Evolutionary conservation across 2,797 vertebrate species (phyloP), one percentile per base, ranked within the genome.

Genomic region (Borostomias antarcticus): DNA sequence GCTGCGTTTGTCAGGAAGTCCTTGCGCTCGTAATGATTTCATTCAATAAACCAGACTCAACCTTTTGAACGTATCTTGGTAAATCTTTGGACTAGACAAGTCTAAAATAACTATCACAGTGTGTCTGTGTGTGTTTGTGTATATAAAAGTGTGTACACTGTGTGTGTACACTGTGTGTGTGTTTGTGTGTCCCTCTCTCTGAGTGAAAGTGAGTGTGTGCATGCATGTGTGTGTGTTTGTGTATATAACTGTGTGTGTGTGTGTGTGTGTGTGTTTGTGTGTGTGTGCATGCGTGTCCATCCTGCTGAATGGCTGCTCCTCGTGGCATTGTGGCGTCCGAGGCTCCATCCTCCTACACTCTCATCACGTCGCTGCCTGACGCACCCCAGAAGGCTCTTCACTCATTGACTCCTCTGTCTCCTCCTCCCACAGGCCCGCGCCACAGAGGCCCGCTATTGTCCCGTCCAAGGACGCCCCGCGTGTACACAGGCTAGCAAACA

Each of bases 351-450:
- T 93, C 91, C 90, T 88, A 91, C 91, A 80, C 82, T 56, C 85
- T 82, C 78, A 78, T 84, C 80, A 83, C 82, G 76, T 87, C 81
- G n/a, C 81, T 81, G 68, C 81, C 32, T 90, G 90, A 92, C 88
- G 90, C 87, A 87, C 87, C 86, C 81, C 85, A 80, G 77, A 91
- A 86, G 87, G 87, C 91, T 91, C 91, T 87, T 92, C 92, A 92
- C 86, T 92, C 90, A 89, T 91, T 90, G 89, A 91, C 86, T 91
- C 84, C 70, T 89, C 86, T 90, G 90, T 89, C 76, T 82, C 77
- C 81, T 88, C 90, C 92, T 89, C 91, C 92, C 92, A 92, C 92
- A 68, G 78, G 69, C 70, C 75, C 17, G 33, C 79, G 40, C 13
- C 13, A 45, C 60, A 82, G 82, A 91, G 90, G 92, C 89, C 85